Percentiles rank a stretch among this genome's conserved stretches.
These are phyloP conservation scores for Rhogogaster chlorosoma DNA, from an alignment of 2,888 invertebrate species.

Conservation along the genomic window DNA sequence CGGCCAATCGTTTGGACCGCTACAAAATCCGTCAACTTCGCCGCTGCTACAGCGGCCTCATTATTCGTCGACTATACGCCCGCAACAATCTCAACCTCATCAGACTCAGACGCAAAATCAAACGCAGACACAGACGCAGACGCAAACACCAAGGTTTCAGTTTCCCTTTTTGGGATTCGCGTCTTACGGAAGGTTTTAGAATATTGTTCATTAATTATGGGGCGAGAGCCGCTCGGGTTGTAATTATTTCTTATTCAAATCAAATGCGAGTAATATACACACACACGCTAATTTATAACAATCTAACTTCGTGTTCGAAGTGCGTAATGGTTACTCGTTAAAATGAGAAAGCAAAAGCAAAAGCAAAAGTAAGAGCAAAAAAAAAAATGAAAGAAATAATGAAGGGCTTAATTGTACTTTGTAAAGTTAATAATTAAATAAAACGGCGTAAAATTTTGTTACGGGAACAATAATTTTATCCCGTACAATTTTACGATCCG, in stretches of 20 bases:
- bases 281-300: background rate
- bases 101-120: conserved; percentile 56
- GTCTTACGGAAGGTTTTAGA: conserved; percentile 74
- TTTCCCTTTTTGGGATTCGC: conserved; percentile 73
- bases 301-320: conserved; percentile 4
- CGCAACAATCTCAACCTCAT: conserved; percentile 10
- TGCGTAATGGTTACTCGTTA: conserved; percentile 45
- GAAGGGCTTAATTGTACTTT: background rate
- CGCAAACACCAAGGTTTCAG: conserved; percentile 71
- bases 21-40: conserved; percentile 69
- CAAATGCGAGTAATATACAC: background rate
- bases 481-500: background rate
- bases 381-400: background rate
- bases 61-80: conserved; percentile 26
- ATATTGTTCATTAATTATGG: background rate
- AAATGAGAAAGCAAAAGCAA: background rate
- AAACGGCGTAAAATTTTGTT: background rate
- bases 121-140: conserved; percentile 30
- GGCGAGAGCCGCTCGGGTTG: background rate
- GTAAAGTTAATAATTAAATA: background rate
- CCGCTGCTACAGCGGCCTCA: conserved; percentile 65
- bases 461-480: background rate
- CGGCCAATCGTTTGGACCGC: conserved; percentile 67
- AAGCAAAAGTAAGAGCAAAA: background rate
- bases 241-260: background rate